Base-by-base conservation (phyloP, 2,888 invertebrate species). In the Sabatieria punctata region DNA sequence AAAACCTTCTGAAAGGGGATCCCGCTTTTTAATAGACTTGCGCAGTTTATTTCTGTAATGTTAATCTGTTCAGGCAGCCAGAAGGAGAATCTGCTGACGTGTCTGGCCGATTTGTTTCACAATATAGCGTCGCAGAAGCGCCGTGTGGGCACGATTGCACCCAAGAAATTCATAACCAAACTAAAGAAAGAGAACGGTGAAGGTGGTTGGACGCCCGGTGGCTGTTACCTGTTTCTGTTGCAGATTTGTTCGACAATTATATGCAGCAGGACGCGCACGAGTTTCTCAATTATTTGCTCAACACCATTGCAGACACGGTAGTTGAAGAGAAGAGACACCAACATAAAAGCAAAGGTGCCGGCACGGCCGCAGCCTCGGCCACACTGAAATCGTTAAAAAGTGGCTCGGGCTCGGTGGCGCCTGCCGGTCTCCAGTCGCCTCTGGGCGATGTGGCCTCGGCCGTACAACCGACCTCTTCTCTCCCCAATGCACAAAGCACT, bases 251-350 rank as follows among this genome's bases (percentile, higher is more conserved):
- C 74, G 95, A 99, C 72, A 99, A 99, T 70, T 97, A 93, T 65
- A 88, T 93, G 85, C 95, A 97, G 70, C 97, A 97, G 72, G 97
- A 99, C 78, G 97, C 97, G 42, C 97, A 99, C 68, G 97, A 99
- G 68, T 99, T 99, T 73, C 76, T 99, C 53, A 99, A 99, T 71
- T 97, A 95, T 70, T 76, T 99, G 52, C 84, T 99, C 54, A 99
- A 99, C 72, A 88, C 89, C 65, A 91, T 93, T 63, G 91, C 89
- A 71, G 93, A 93, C 74, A 86, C 89, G 60, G 84, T 97, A 63
- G 75, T 50, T 3, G 57, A 59, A 38, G 63, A 63, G 45, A 57
- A 55, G 47, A 54, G 52, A 23, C 49, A 49, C 22, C 53, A 55
- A 22, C 4, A 26, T 18, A 40, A 11, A 22, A 13, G 23, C n/a